Base-by-base conservation (phyloP, 2,888 invertebrate genomes). In the Leptopilina drosophilae region DNA sequence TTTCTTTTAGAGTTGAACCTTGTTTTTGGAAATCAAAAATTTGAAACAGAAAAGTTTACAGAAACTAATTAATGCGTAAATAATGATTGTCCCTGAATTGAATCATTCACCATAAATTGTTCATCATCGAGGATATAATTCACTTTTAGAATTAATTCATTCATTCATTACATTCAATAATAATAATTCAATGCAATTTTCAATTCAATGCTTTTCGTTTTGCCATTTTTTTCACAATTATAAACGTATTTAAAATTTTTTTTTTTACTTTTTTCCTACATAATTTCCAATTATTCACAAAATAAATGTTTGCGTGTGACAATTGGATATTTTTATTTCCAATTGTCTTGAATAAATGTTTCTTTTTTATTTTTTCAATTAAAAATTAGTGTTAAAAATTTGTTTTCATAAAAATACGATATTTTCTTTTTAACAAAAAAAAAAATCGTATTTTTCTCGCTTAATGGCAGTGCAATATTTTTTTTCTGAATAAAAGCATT, bases 401-500 rank as follows among this genome's bases (percentile, higher is more conserved):
- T 6, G 20, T 42, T 20, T 46, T 11, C 42, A 15, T 42, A 12
- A 15, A 15, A 62, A 62, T 20, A 62, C 9, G 7, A 15, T 62
- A 0, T 20, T 62, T 15, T 3, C 0, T 49, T 49, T 49, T 49
- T 42, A 42, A 0, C 8, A 42, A 42, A 42, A 42, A 42, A 42
- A 42, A 15, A 64, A 26, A 64, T 33, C 26, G 20, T 33, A 64
- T 33, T 64, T 40, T 64, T 33, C 40, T 40, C 26, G 33, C 11
- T 33, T 64, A 64, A 20, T 67, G 20, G 7, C 67, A 67, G 67
- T 49, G 46, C 12, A 66, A 66, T 46, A 53, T 69, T n/a, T 14
- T 69, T 56, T 20, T 53, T 20, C 3, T 33, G 33, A 69, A 69
- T 26, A 67, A 56, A 14, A 69, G 26, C 40, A 53, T 20, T 14